Percentiles rank a stretch among this genome's conserved stretches.
Evolutionary conservation across 2,797 vertebrate genomes (phyloP).

Genomic region (Sebastes cheni): DNA sequence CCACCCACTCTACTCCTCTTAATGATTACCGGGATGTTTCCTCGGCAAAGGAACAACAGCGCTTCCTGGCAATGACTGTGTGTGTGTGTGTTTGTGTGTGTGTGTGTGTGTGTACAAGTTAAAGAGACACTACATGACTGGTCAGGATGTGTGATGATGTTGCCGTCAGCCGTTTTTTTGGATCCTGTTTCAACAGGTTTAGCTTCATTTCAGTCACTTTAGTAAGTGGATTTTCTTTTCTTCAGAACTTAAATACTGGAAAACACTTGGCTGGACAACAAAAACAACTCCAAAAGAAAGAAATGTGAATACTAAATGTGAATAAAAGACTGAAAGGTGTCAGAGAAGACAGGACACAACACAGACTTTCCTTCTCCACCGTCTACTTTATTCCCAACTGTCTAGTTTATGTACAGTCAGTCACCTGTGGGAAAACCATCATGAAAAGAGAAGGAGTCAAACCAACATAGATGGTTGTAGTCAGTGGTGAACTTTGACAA

Average conservation of each 20-base stretch:
- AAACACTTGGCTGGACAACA: neutral
- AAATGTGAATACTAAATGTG: neutral
- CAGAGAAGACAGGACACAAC: constrained; percentile 45
- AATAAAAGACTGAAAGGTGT: neutral
- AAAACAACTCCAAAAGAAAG: neutral
- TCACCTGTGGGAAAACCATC: constrained; percentile 69
- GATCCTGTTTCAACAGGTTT: constrained; percentile 2
- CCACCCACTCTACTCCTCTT: neutral
- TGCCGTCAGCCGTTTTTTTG: neutral
- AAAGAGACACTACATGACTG: neutral
- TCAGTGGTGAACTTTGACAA: constrained; percentile 58
- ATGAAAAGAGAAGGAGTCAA: constrained; percentile 73
- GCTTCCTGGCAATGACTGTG: constrained; percentile 12
- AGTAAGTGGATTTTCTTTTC: neutral
- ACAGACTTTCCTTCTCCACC: constrained; percentile 47
- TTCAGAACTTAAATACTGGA: neutral
- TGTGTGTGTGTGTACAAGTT: neutral
- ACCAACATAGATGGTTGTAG: constrained; percentile 65
- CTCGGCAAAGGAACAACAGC: neutral
- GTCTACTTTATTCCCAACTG: constrained; percentile 74
- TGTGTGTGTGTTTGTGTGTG: neutral
- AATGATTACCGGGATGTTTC: neutral
- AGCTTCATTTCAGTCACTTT: neutral
- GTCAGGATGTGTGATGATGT: neutral
- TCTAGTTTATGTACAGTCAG: constrained; percentile 80